Evolutionary conservation across 2,113 vertebrate genomes (phyloP).

Genomic region (Eurypyga helias): DNA sequence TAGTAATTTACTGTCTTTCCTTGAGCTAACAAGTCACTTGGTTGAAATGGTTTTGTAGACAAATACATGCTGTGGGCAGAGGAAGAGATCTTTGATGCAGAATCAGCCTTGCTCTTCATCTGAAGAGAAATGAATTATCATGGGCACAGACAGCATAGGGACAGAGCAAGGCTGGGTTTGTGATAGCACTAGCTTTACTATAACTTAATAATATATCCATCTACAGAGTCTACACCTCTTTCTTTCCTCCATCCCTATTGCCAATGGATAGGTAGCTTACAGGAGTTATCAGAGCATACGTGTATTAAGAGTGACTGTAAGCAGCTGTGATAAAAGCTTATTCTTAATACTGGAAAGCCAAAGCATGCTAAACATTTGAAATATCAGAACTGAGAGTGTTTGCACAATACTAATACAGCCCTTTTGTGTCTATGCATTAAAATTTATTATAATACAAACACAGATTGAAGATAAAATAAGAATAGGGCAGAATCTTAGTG

Average conservation of each 20-base stretch:
- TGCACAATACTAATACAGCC: neutral
- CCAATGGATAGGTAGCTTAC: neutral
- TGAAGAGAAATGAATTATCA: slow-evolving; percentile 26
- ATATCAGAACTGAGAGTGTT: neutral
- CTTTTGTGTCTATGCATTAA: neutral
- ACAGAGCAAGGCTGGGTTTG: neutral
- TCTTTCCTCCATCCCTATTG: neutral
- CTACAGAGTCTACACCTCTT: neutral
- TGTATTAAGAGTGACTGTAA: neutral
- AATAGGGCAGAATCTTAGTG: neutral
- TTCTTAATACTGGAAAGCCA: neutral
- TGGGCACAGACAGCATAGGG: neutral
- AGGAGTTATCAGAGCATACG: neutral
- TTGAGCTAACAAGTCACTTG: neutral
- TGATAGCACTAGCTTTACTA: neutral
- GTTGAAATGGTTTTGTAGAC: neutral
- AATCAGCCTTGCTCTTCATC: neutral
- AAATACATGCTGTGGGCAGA: neutral
- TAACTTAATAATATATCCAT: neutral
- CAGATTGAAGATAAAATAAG: neutral
- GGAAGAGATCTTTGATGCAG: neutral
- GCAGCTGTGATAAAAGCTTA: neutral
- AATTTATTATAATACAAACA: neutral
- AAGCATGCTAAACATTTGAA: neutral
- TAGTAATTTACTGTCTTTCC: neutral